Conservation (phyloP, 2,888 invertebrate genomes). For the Archips crataeganus region DNA sequence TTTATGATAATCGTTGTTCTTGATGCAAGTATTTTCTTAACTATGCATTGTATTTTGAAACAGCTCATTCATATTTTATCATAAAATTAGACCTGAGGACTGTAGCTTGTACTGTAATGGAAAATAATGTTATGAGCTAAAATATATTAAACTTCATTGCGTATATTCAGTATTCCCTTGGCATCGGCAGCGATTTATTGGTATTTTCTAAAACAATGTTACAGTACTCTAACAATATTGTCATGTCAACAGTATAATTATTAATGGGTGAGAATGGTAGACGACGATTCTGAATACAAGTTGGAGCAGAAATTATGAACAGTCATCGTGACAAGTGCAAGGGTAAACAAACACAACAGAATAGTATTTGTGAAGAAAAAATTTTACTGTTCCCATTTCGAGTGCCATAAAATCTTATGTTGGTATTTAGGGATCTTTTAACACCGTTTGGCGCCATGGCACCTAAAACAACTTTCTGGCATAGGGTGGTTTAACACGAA, state of each 20-base stretch:
- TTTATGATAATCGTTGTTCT: constrained; percentile 1
- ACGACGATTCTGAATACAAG: neutral
- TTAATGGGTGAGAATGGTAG: neutral
- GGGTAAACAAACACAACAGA: constrained; percentile 71
- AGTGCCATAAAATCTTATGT: constrained; percentile 58
- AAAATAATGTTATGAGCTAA: constrained; percentile 4
- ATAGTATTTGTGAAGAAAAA: constrained; percentile 63
- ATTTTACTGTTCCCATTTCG: constrained; percentile 66
- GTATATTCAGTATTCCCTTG: neutral
- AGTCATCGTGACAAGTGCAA: constrained; percentile 78
- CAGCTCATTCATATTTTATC: neutral
- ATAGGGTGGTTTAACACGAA: constrained; percentile 10
- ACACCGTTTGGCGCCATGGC: constrained; percentile 77
- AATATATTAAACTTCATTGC: neutral
- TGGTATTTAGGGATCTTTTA: constrained; percentile 62
- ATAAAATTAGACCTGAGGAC: neutral
- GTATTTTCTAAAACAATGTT: constrained; percentile 1
- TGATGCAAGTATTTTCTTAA: constrained; percentile 12
- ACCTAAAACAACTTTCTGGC: constrained; percentile 63
- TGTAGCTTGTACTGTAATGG: constrained; percentile 3
- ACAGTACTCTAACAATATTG: neutral
- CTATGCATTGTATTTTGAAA: constrained; percentile 36
- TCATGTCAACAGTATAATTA: constrained; percentile 1
- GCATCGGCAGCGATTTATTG: neutral
- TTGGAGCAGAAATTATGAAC: constrained; percentile 52